These are phyloP conservation scores for Drosophila mimica DNA, from an alignment of 2,888 invertebrate genomes.

Conservation along the genomic window DNA sequence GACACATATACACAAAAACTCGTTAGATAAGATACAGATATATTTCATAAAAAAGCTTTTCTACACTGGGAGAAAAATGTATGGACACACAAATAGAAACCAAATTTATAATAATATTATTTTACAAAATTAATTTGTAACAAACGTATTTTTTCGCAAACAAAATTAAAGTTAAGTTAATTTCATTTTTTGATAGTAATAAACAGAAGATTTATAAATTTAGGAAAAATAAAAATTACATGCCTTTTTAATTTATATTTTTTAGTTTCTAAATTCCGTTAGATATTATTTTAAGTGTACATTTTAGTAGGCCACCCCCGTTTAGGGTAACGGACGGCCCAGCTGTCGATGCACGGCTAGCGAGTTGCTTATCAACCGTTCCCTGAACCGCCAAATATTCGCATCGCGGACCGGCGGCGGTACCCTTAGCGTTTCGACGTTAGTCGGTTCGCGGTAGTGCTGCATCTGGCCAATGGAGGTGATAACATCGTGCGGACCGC, in stretches of 20 bases:
- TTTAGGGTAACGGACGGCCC: conserved; percentile 12
- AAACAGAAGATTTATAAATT: too few relatives aligned
- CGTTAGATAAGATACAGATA: not conserved
- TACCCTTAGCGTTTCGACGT: conserved; percentile 88
- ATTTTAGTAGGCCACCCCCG: not conserved
- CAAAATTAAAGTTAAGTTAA: too few relatives aligned
- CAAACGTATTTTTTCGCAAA: too few relatives aligned
- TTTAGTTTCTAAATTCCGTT: too few relatives aligned
- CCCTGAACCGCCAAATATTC: too few relatives aligned
- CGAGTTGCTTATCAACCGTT: conserved; percentile 35
- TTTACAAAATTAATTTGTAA: not conserved
- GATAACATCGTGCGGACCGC: too few relatives aligned
- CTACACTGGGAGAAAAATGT: not conserved
- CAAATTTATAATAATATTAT: not conserved
- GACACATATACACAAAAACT: conserved; percentile 2
- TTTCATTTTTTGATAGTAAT: too few relatives aligned
- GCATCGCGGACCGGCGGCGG: conserved; percentile 89
- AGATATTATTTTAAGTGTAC: not conserved
- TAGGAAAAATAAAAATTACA: too few relatives aligned
- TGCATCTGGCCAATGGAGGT: conserved; percentile 92
- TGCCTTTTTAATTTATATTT: too few relatives aligned
- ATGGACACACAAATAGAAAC: not conserved
- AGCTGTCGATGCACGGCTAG: conserved; percentile 30
- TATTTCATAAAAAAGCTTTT: not conserved
- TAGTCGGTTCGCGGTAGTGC: conserved; percentile 94